Evolutionary conservation across 2,888 invertebrate genomes (phyloP).

Genomic region (Clusia tigrina): DNA sequence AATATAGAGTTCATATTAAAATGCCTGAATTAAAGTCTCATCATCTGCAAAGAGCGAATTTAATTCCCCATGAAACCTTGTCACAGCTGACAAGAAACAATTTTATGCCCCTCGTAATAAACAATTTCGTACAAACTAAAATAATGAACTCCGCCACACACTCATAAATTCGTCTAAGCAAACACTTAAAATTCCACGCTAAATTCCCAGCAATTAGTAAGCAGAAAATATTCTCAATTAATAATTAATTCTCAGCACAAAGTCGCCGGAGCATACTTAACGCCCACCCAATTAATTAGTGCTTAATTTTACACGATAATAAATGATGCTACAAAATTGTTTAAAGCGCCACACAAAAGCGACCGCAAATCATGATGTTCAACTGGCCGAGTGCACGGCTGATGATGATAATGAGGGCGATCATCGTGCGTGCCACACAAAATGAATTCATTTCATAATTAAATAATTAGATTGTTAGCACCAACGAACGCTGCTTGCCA

Average conservation of each 20-base stretch:
- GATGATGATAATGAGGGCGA: not conserved
- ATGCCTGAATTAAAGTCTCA: no score
- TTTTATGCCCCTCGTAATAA: no score
- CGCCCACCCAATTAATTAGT: constrained; percentile 1
- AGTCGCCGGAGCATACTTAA: not conserved
- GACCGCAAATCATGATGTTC: not conserved
- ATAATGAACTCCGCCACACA: no score
- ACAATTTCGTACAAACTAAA: no score
- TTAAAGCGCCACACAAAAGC: not conserved
- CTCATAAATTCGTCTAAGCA: not conserved
- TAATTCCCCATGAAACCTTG: no score
- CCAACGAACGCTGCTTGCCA: not conserved
- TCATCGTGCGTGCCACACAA: not conserved
- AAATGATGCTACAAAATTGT: not conserved
- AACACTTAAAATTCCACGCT: not conserved
- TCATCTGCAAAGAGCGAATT: no score
- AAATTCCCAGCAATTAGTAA: not conserved
- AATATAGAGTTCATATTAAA: no score
- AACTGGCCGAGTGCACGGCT: not conserved
- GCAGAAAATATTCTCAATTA: not conserved
- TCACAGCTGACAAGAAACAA: no score
- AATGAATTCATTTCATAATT: not conserved
- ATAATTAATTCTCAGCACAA: not conserved
- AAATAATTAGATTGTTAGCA: constrained; percentile 7
- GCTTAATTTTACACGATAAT: not conserved